Evolutionary conservation across 2,888 invertebrate species (phyloP).

Genomic region (Diaprepes abbreviatus): DNA sequence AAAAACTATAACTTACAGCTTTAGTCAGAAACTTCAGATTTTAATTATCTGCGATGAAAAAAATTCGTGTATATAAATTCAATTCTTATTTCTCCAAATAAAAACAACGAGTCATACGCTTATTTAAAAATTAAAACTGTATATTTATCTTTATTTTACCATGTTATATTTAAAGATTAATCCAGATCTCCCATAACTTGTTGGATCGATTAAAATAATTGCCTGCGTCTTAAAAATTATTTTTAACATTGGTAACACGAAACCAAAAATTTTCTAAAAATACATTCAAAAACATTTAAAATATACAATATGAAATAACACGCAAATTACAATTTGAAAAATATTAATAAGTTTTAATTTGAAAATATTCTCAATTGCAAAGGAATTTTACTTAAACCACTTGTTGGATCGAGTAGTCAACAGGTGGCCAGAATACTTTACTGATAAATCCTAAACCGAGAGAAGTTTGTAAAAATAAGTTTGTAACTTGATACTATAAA

Average conservation of each 20-base stretch:
- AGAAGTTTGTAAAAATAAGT: neutral
- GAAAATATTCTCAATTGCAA: neutral
- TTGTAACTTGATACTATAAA: conserved; percentile 5
- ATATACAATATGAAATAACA: conserved; percentile 10
- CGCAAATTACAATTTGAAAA: neutral
- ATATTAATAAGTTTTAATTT: conserved; percentile 9
- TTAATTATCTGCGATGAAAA: too few species aligned
- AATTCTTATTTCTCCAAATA: too few species aligned
- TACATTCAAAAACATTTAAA: conserved; percentile 28
- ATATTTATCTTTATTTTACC: conserved; percentile 1
- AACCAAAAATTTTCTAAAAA: conserved; percentile 41
- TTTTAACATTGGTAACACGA: conserved; percentile 44
- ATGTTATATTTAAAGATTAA: conserved; percentile 2
- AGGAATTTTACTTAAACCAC: neutral
- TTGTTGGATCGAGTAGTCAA: conserved; percentile 3
- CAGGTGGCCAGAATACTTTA: conserved; percentile 1
- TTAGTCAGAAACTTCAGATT: too few species aligned
- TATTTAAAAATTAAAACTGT: neutral
- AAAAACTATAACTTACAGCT: too few species aligned
- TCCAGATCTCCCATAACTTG: conserved; percentile 12
- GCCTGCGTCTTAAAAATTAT: conserved; percentile 38
- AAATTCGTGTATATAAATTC: too few species aligned
- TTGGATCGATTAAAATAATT: conserved; percentile 28
- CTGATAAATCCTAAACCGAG: neutral
- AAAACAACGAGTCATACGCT: neutral